phyloP scores from a whole-genome alignment of 1,140 invertebrate genomes.

The Sarcophaga peregrina region DNA sequence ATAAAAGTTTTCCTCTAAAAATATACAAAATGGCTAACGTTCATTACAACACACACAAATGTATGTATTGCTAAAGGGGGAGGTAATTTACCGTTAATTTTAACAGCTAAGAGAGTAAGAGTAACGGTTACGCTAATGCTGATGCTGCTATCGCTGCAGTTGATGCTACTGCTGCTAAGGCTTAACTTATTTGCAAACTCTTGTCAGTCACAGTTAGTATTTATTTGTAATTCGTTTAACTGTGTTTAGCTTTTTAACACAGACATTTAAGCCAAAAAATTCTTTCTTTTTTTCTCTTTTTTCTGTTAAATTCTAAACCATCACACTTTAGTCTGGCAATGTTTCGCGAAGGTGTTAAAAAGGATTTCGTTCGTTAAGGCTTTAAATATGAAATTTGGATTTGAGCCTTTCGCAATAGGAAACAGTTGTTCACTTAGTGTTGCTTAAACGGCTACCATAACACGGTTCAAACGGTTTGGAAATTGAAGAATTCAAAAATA shows the following conservation, averaged over 20 bases:
- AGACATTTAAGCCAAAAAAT: neutral
- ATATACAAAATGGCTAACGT: constrained; percentile 40
- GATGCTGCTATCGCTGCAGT: neutral
- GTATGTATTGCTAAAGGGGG: neutral
- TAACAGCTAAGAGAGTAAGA: neutral
- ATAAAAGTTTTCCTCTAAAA: neutral
- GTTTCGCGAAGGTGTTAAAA: neutral
- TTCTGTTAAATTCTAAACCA: no score
- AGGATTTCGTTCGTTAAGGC: constrained; percentile 14
- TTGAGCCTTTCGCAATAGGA: neutral
- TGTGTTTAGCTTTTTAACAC: constrained; percentile 28
- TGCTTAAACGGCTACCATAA: neutral
- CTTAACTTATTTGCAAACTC: neutral
- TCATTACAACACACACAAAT: neutral
- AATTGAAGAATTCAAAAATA: no score
- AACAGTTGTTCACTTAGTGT: constrained; percentile 23
- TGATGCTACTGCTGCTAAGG: neutral
- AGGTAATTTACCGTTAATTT: constrained; percentile 32
- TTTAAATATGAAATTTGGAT: neutral
- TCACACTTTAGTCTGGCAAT: neutral
- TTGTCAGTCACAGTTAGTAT: constrained; percentile 13
- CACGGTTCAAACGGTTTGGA: neutral
- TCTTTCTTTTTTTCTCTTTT: neutral
- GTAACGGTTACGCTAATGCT: neutral
- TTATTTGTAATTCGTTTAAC: constrained; percentile 41